A percentile compares a stretch with the other conserved stretches of the same genome.
Conservation (phyloP, 2,888 invertebrate genomes). For the Zygaena filipendulae region DNA sequence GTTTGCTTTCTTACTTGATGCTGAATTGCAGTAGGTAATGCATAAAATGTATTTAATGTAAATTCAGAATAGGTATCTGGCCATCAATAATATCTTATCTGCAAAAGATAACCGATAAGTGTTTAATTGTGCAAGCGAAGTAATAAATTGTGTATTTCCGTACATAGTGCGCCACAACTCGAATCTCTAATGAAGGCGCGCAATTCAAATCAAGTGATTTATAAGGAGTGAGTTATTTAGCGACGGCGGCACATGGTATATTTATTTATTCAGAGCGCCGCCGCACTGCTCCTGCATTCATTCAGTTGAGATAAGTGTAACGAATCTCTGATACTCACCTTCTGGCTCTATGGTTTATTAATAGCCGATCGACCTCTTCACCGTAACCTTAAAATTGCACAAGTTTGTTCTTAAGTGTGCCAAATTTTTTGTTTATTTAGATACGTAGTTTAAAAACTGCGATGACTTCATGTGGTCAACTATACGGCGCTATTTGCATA, state of each 20-base stretch:
- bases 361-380: slow-evolving; percentile 9
- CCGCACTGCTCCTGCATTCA: slow-evolving; percentile 35
- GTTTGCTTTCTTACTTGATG: no score
- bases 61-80: no score
- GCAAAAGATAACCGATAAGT: not conserved
- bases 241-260: slow-evolving; percentile 40
- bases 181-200: slow-evolving; percentile 60
- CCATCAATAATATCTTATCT: no score
- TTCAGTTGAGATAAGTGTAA: slow-evolving; percentile 33
- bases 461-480: no score
- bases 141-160: slow-evolving; percentile 61
- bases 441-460: no score
- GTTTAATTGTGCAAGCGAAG: slow-evolving; percentile 51
- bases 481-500: no score
- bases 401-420: no score
- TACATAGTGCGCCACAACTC: slow-evolving; percentile 38
- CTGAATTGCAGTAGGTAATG: no score
- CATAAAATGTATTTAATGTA: no score
- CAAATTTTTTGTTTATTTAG: no score
- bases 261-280: slow-evolving; percentile 52
- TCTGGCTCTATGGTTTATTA: slow-evolving; percentile 15
- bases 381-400: slow-evolving; percentile 14
- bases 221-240: slow-evolving; percentile 61
- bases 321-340: slow-evolving; percentile 26
- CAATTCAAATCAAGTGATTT: slow-evolving; percentile 64